These are phyloP conservation scores for Rapana venosa DNA, from an alignment of 2,888 invertebrate species.

Conservation along the genomic window DNA sequence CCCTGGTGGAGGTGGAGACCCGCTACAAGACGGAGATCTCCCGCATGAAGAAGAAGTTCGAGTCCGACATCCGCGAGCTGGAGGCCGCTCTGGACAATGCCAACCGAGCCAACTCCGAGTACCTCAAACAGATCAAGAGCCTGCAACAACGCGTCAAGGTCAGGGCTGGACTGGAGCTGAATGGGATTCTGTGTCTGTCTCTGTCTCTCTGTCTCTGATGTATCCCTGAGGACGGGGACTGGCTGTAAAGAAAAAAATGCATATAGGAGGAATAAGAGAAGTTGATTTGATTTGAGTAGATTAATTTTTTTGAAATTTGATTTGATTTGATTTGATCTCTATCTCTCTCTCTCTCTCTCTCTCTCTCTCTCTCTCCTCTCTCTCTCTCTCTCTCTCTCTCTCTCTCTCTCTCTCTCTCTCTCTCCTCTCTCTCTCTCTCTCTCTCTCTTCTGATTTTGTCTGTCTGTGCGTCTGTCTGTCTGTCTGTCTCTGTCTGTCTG, in stretches of 20 bases:
- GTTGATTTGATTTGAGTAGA: no score
- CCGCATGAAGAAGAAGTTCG: slow-evolving; percentile 79
- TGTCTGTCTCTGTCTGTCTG: no score
- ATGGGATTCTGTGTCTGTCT: neutral
- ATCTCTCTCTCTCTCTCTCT: no score
- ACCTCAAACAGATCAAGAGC: slow-evolving; percentile 98
- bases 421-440: no score
- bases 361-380: neutral
- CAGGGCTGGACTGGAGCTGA: slow-evolving; percentile 35
- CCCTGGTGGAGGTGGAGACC: slow-evolving; percentile 77
- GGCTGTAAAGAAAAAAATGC: no score
- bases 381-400: no score
- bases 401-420: no score
- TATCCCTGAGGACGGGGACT: no score
- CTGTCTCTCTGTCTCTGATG: slow-evolving; percentile 50
- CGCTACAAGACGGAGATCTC: slow-evolving; percentile 77
- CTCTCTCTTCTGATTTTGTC: no score
- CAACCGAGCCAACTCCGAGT: slow-evolving; percentile 89
- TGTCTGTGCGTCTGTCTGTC: no score
- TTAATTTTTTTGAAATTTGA: neutral
- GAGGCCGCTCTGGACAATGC: slow-evolving; percentile 89
- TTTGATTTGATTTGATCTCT: no score
- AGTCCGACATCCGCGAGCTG: slow-evolving; percentile 76
- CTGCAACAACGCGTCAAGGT: slow-evolving; percentile 93
- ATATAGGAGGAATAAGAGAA: no score